Evolutionary conservation across 2,113 vertebrate species (phyloP), one percentile per base, ranked within the genome.

Genomic region (Chascanopsetta lugubris): DNA sequence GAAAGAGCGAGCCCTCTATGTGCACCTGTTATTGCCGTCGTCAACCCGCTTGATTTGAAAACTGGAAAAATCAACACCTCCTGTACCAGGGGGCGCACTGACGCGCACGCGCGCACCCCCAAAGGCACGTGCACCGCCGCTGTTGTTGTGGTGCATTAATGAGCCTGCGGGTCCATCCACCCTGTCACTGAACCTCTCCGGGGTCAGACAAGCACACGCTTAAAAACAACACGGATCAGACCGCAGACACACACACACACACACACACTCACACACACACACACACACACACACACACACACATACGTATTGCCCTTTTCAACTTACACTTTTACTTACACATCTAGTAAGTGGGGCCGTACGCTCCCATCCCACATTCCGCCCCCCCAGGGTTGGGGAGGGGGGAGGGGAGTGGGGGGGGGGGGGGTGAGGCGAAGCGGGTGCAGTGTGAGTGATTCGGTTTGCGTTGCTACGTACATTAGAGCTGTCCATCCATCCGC

Each of bases 401-500:
- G n/a, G n/a, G n/a, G n/a, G n/a, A n/a, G n/a, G n/a, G n/a, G n/a
- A n/a, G n/a, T n/a, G n/a, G n/a, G n/a, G n/a, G n/a, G n/a, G n/a
- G n/a, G n/a, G n/a, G n/a, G n/a, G n/a, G n/a, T n/a, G n/a, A n/a
- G n/a, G n/a, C n/a, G 75, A 86, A 66, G 54, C 53, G 17, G 24
- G 71, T 57, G 75, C 68, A 73, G 62, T 70, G 76, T 77, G 72
- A 87, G 76, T 86, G 85, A 89, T 90, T 85, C 78, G 65, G 83
- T 89, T 87, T 83, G 80, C 67, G 27, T 92, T 93, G 92, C 92
- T 79, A 86, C 50, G 27, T 53, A 53, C 87, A 91, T 94, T 92
- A 90, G 79, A 88, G 90, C 79, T 91, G 89, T 93, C 89, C 92
- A 87, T 92, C 85, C 86, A 88, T 82, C 74, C 86, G 85, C 88